Evolutionary conservation across 2,797 vertebrate genomes (phyloP), one percentile per base, ranked within the genome.

Genomic region (Argentina silus): DNA sequence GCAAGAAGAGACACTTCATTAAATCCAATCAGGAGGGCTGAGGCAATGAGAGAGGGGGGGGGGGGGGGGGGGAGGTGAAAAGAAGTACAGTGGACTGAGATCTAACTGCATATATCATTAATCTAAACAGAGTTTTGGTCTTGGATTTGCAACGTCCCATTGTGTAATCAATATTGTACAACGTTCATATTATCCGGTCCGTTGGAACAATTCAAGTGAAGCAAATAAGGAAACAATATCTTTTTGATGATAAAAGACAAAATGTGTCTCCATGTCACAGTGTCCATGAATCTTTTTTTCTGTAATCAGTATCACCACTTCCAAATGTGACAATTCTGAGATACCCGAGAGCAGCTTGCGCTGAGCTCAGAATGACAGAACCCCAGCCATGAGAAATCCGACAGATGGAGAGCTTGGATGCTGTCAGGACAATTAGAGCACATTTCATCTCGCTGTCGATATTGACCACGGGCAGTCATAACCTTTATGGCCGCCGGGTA

Each of bases 321-420:
- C 50, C 23, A 36, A 51, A 43, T 60, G 45, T 70, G 59, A 75
- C 44, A 51, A 72, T 57, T 59, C 48, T 73, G 74, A 61, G 75
- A 14, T 71, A 65, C 73, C 78, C 64, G 80, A 17, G 21, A 79
- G 69, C 78, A 78, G 83, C 83, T 85, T 78, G 74, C 76, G 57
- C 73, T 79, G 79, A 83, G 84, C 84, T 80, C 81, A 81, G 77
- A 80, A 76, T 77, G 82, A 81, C 79, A 73, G 82, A 75, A 74
- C 70, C 60, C 74, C 78, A 64, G 75, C 82, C 82, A 77, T 76
- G 83, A 81, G 85, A 85, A 81, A 51, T 71, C 70, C 69, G 81
- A 82, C 85, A 87, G 85, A 85, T 87, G 85, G 87, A 83, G 69
- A 27, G 75, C 64, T 83, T 81, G 73, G 79, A 78, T 71, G 68